Conservation (phyloP, 2,797 vertebrate species). For the Acridotheres tristis region DNA sequence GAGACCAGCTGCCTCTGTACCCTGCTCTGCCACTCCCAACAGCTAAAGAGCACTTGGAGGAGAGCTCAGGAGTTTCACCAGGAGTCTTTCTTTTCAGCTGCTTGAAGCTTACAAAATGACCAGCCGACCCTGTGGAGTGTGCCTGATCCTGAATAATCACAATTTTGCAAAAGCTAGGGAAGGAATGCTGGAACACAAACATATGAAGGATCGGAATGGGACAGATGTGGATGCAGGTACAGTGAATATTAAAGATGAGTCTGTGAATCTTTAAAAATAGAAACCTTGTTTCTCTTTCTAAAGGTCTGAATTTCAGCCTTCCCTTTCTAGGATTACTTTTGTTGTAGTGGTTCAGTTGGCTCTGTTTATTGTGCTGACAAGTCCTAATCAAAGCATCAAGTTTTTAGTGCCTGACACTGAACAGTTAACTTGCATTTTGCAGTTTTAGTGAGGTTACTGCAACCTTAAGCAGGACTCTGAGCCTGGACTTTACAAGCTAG, state of each 20-base stretch:
- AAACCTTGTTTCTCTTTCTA: background rate
- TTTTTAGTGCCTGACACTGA: background rate
- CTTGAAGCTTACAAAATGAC: conserved; percentile 73
- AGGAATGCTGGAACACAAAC: background rate
- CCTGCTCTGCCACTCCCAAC: background rate
- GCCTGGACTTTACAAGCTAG: background rate
- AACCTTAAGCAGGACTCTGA: background rate
- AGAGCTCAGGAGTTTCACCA: background rate
- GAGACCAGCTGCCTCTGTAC: background rate
- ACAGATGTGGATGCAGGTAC: conserved; percentile 82
- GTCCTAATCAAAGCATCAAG: background rate
- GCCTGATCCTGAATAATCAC: conserved; percentile 88
- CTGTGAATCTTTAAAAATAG: background rate
- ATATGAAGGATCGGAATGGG: conserved; percentile 69
- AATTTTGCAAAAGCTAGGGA: conserved; percentile 70
- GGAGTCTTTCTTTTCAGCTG: background rate
- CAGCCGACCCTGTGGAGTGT: conserved; percentile 80
- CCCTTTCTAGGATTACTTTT: background rate
- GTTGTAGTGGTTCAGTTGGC: background rate
- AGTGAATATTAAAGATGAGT: background rate
- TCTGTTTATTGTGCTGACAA: background rate
- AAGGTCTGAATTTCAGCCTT: background rate
- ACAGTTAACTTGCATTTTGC: background rate
- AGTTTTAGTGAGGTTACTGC: background rate
- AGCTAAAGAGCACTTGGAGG: background rate